phyloP scores from a whole-genome alignment of 2,888 invertebrate genomes.

The Mimas tiliae region DNA sequence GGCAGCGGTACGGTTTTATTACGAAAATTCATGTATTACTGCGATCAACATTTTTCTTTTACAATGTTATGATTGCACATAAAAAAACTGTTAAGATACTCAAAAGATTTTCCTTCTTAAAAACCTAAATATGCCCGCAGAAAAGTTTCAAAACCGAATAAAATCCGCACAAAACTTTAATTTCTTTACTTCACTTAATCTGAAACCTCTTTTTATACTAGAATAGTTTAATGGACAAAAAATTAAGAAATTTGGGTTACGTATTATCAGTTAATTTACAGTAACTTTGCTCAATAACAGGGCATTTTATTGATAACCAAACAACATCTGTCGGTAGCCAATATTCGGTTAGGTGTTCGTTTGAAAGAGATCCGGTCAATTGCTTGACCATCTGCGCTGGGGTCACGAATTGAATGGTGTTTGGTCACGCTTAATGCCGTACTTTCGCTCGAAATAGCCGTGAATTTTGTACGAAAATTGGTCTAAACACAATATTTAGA shows the following conservation, averaged over 20 bases:
- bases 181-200: background rate
- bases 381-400: constrained; percentile 74
- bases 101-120: background rate
- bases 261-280: constrained; percentile 9
- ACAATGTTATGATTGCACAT: background rate
- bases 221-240: background rate
- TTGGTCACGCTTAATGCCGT: constrained; percentile 56
- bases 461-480: background rate
- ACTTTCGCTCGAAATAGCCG: constrained; percentile 16
- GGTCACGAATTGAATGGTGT: constrained; percentile 53
- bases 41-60: background rate
- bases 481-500: background rate
- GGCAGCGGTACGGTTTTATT: background rate
- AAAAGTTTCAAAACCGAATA: background rate
- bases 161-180: background rate
- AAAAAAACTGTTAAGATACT: constrained; percentile 18
- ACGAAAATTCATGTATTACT: background rate
- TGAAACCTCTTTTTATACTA: background rate
- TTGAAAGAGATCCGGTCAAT: constrained; percentile 68
- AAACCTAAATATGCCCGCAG: background rate
- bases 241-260: background rate
- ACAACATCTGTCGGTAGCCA: constrained; percentile 37
- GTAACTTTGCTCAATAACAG: constrained; percentile 23
- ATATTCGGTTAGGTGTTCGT: constrained; percentile 62
- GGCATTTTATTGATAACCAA: constrained; percentile 30